Conservation (phyloP, 1,140 invertebrate species). For the Nasonia longicornis region DNA sequence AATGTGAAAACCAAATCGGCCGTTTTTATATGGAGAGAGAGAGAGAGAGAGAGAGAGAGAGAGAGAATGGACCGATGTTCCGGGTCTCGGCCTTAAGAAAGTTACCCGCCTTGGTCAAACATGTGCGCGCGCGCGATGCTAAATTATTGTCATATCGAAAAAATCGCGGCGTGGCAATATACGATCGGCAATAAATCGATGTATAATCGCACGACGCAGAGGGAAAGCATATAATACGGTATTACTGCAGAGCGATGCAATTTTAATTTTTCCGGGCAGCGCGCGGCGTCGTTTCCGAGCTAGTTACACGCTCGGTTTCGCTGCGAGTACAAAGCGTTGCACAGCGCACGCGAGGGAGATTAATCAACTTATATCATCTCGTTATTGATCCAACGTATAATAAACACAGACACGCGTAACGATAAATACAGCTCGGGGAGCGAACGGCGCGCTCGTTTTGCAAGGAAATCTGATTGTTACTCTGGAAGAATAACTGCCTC, state of each 20-base stretch:
- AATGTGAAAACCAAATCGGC: not conserved
- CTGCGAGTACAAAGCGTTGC: not conserved
- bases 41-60: no score
- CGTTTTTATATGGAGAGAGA: not conserved
- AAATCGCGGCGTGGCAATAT: not conserved
- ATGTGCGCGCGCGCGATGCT: not conserved
- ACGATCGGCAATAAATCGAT: not conserved
- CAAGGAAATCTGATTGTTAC: not conserved
- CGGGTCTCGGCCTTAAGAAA: not conserved
- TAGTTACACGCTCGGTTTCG: not conserved
- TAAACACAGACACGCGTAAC: not conserved
- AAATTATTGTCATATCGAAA: not conserved
- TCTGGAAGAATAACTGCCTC: conserved; percentile 1
- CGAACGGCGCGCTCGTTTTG: not conserved
- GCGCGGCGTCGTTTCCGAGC: not conserved
- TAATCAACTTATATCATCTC: conserved; percentile 22
- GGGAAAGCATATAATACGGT: not conserved
- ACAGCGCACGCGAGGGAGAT: not conserved
- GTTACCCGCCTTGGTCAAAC: not conserved
- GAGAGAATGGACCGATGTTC: not conserved
- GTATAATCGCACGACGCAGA: not conserved
- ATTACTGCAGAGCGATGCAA: not conserved
- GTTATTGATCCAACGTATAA: not conserved
- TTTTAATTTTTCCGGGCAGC: not conserved
- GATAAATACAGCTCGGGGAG: conserved; percentile 24